Percentiles rank a stretch among this genome's conserved stretches.
Conservation (phyloP, 2,113 vertebrate genomes). For the Leucopternis melanops region DNA sequence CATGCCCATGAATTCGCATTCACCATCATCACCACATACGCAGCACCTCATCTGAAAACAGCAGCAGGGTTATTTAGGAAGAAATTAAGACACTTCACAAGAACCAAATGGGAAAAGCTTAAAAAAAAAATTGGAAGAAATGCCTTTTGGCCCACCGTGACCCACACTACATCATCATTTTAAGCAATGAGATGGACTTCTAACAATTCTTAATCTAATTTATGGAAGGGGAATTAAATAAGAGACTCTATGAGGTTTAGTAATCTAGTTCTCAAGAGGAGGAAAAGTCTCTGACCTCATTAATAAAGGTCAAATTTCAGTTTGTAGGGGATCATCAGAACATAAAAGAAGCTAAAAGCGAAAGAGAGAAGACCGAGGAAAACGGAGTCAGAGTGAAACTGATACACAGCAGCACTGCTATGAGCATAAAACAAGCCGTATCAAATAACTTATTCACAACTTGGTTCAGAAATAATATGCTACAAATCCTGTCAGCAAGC, state of each 20-base stretch:
- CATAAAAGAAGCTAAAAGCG: neutral
- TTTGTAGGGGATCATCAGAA: neutral
- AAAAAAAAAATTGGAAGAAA: neutral
- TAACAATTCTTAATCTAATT: constrained; percentile 2
- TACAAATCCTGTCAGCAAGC: neutral
- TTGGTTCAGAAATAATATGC: neutral
- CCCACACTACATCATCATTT: neutral
- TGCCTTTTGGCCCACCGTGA: neutral
- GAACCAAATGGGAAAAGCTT: neutral
- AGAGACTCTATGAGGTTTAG: neutral
- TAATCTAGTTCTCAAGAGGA: neutral
- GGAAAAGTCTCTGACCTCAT: neutral
- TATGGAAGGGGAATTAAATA: neutral
- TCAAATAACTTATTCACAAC: neutral
- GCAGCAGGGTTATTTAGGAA: neutral
- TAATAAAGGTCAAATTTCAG: constrained; percentile 40
- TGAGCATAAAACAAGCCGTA: neutral
- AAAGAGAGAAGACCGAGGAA: neutral
- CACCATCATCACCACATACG: accelerated
- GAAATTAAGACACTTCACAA: neutral
- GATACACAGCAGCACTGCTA: neutral
- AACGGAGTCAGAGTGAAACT: accelerated
- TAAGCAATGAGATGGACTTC: neutral
- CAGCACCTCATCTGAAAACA: neutral
- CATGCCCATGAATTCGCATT: neutral